Conservation (phyloP, 2,113 vertebrate genomes). For the Nettapus auritus region DNA sequence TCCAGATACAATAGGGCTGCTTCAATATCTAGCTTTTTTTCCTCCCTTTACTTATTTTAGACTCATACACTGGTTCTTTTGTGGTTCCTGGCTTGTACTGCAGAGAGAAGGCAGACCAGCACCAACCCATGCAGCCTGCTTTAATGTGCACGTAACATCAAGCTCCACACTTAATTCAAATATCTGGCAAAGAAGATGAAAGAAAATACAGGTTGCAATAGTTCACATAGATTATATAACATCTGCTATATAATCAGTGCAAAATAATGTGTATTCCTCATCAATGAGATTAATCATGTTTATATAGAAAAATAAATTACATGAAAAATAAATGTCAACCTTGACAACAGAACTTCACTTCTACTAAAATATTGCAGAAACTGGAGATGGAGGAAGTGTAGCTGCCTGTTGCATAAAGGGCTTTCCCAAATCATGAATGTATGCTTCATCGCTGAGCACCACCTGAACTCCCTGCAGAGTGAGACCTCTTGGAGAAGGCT, state of each 20-base stretch:
- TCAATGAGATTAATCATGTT: not conserved
- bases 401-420: not conserved
- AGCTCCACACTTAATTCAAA: not conserved
- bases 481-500: not conserved
- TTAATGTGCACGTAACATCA: not conserved
- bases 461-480: not conserved
- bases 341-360: not conserved
- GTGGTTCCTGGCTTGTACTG: not conserved
- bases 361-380: not conserved
- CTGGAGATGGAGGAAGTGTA: not conserved
- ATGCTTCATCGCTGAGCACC: not conserved
- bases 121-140: not conserved
- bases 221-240: not conserved
- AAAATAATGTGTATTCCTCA: conserved; percentile 24
- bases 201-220: not conserved
- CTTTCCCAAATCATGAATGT: not conserved
- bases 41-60: not conserved
- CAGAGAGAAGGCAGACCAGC: not conserved
- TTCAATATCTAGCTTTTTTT: not conserved
- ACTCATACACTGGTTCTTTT: not conserved
- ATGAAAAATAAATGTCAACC: not conserved
- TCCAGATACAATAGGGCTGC: not conserved
- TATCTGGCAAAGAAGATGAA: not conserved
- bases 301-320: not conserved
- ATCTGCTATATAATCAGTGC: not conserved